Conservation (phyloP, 2,113 vertebrate genomes). For the Dolichotis patagonum region DNA sequence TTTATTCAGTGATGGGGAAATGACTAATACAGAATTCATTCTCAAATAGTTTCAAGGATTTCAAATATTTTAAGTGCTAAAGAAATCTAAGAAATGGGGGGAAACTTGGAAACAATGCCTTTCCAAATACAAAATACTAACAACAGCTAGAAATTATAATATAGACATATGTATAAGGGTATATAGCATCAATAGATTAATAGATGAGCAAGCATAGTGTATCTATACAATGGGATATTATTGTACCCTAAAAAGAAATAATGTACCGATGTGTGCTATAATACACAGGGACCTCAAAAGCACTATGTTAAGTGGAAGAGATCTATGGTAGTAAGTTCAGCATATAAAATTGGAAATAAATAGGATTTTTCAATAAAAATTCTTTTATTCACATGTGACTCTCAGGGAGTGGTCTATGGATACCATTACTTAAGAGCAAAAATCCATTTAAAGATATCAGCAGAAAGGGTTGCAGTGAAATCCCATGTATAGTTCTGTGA, state of each 20-base stretch:
- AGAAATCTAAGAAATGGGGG: not conserved
- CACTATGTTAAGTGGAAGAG: not conserved
- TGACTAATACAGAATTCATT: not conserved
- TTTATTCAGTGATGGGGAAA: not conserved
- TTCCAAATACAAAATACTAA: not conserved
- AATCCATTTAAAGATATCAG: not conserved
- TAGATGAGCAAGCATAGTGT: not conserved
- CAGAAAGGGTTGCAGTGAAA: not conserved
- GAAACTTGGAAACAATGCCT: not conserved
- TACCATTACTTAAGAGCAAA: not conserved
- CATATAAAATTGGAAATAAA: not conserved
- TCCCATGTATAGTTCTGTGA: not conserved
- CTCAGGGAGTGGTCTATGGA: not conserved
- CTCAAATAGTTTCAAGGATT: not conserved
- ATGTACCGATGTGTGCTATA: not conserved
- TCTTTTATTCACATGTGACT: not conserved
- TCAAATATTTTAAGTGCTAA: not conserved
- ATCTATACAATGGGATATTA: not conserved
- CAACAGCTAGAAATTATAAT: not conserved
- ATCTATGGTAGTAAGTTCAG: not conserved
- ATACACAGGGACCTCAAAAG: not conserved
- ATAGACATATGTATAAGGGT: not conserved
- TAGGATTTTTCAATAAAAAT: not conserved
- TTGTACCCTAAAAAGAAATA: not conserved
- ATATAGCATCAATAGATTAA: not conserved